Evolutionary conservation across 2,113 vertebrate genomes (phyloP).

Genomic region (Indicator maculatus): DNA sequence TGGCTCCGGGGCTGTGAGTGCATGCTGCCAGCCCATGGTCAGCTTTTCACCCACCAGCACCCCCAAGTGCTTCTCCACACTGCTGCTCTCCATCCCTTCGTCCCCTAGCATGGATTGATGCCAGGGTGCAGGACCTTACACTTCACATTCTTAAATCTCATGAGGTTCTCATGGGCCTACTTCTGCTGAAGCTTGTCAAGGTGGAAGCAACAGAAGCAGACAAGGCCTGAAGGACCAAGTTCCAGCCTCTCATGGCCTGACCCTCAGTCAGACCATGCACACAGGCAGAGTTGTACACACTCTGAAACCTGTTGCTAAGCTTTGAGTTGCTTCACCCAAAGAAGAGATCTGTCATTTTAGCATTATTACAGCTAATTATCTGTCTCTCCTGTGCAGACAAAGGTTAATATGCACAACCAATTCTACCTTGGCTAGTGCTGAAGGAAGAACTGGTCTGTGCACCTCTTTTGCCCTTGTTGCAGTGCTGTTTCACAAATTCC

Average conservation of each 20-base stretch:
- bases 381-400: background rate
- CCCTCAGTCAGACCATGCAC: background rate
- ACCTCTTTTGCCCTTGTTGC: rapidly evolving
- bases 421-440: rapidly evolving
- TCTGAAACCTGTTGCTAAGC: background rate
- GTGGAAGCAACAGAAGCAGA: background rate
- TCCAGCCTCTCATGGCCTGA: rapidly evolving
- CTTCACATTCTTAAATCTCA: background rate
- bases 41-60: background rate
- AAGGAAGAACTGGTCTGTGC: background rate
- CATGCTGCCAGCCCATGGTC: no score
- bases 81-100: background rate
- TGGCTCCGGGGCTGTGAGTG: no score
- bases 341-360: background rate
- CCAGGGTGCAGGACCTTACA: background rate
- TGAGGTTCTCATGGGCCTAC: background rate
- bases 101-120: background rate
- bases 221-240: background rate
- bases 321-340: background rate
- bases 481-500: background rate
- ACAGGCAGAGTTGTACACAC: background rate
- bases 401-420: background rate
- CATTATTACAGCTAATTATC: background rate
- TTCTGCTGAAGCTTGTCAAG: background rate
- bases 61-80: background rate